phyloP scores from a whole-genome alignment of 2,797 vertebrate genomes.

The Microcaecilia unicolor region DNA sequence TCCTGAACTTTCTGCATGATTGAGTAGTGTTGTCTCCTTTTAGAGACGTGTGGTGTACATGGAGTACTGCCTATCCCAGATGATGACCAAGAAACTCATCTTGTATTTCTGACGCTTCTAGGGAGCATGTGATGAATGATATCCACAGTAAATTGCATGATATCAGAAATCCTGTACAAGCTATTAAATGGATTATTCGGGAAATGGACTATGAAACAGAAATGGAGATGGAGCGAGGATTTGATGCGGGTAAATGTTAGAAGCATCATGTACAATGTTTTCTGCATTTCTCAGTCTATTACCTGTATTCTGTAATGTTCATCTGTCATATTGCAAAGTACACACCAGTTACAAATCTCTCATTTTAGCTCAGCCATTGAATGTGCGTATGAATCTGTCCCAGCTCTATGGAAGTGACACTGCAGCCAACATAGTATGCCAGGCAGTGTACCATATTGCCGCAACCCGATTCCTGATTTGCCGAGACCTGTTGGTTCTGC shows the following conservation, averaged over 20 bases:
- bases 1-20: too few relatives aligned
- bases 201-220: constrained; percentile 90
- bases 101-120: constrained; percentile 28
- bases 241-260: constrained; percentile 43
- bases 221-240: constrained; percentile 50
- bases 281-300: too few relatives aligned
- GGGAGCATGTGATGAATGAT: constrained; percentile 72
- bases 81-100: too few relatives aligned
- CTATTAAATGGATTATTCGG: constrained; percentile 71
- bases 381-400: constrained; percentile 61
- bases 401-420: constrained; percentile 74
- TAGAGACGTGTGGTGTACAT: too few relatives aligned
- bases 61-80: too few relatives aligned
- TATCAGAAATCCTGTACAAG: constrained; percentile 66
- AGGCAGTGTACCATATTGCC: constrained; percentile 65
- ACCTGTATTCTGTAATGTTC: too few relatives aligned
- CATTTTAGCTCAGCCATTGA: constrained; percentile 61
- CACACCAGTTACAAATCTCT: too few relatives aligned
- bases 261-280: too few relatives aligned
- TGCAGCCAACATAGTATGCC: constrained; percentile 59
- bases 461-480: constrained; percentile 76
- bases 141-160: constrained; percentile 86
- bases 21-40: too few relatives aligned
- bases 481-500: constrained; percentile 81
- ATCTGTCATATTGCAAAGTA: too few relatives aligned